Evolutionary conservation across 2,797 vertebrate species (phyloP).

Genomic region (Oceanodroma leucorhoa): DNA sequence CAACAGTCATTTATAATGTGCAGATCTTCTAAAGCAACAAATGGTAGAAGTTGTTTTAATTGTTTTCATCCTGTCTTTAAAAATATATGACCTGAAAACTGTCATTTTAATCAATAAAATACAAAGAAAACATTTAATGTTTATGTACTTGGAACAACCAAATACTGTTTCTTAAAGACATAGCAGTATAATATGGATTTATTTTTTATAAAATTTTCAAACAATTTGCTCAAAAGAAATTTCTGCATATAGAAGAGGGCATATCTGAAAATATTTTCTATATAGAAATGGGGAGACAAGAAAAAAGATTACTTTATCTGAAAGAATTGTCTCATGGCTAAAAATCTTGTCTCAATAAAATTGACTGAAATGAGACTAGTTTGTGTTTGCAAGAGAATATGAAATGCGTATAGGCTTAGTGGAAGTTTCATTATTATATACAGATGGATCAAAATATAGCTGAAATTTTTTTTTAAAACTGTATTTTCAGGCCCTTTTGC

Average conservation of each 20-base stretch:
- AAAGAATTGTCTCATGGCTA: not conserved
- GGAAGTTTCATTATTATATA: not conserved
- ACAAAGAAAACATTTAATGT: not conserved
- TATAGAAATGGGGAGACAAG: accelerated
- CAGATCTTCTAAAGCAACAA: not conserved
- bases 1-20: not conserved
- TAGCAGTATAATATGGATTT: accelerated
- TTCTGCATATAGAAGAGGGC: accelerated
- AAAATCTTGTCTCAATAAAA: not conserved
- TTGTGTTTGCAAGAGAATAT: not conserved
- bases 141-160: not conserved
- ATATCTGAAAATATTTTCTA: not conserved
- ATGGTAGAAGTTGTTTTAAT: not conserved
- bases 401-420: accelerated
- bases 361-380: not conserved
- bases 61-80: not conserved
- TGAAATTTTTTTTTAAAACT: not conserved
- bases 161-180: not conserved
- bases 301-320: not conserved
- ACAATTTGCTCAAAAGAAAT: not conserved
- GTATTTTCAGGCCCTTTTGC: not conserved
- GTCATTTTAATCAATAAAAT: not conserved
- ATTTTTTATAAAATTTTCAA: not conserved
- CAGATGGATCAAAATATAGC: not conserved
- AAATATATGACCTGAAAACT: not conserved